A percentile compares a stretch with the other conserved stretches of the same genome.
Conservation (phyloP, 2,797 vertebrate genomes). For the Anguilla megastoma region DNA sequence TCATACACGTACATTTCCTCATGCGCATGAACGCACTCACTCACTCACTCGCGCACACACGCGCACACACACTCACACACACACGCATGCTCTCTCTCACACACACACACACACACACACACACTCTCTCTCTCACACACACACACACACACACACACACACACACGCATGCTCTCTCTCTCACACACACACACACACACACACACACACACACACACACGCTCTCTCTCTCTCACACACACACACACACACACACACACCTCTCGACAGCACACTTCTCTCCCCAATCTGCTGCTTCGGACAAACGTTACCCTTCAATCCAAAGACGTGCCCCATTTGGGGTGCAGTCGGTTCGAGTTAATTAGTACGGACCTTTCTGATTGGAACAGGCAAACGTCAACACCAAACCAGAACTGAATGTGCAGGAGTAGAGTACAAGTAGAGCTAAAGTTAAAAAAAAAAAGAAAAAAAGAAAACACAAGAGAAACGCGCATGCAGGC, state of each 20-base stretch:
- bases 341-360: not conserved
- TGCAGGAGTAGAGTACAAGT: slow-evolving; percentile 4
- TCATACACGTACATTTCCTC: slow-evolving; percentile 41
- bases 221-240: too few species aligned
- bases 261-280: not conserved
- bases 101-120: not conserved
- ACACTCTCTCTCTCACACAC: too few species aligned
- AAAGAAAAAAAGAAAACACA: not conserved
- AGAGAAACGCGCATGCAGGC: not conserved
- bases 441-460: slow-evolving; percentile 2
- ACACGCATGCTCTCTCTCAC: slow-evolving; percentile 48
- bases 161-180: too few species aligned
- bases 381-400: not conserved
- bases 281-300: not conserved
- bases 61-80: not conserved
- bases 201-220: slow-evolving; percentile 40
- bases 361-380: not conserved
- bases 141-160: too few species aligned
- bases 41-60: not conserved
- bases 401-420: slow-evolving; percentile 8
- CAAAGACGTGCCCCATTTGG: not conserved
- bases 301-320: not conserved
- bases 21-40: slow-evolving; percentile 57
- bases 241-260: not conserved
- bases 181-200: not conserved